Percentiles rank a stretch among this genome's conserved stretches.
Conservation (phyloP, 2,113 vertebrate genomes). For the Syngnathus typhle region DNA sequence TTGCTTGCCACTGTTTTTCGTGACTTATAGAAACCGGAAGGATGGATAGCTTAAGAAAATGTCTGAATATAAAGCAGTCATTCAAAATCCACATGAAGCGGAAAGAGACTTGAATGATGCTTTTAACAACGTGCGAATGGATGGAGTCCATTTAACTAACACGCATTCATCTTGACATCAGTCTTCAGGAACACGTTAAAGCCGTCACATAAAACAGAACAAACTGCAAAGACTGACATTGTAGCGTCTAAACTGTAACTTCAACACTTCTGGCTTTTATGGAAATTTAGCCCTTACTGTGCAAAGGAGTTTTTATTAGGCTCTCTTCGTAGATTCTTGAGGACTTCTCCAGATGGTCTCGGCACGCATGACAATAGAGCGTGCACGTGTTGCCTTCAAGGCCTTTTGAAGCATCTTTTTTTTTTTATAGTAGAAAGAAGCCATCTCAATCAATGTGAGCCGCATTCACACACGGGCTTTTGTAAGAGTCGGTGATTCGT, state of each 20-base stretch:
- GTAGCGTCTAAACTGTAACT: not conserved
- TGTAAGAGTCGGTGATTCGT: conserved; percentile 54
- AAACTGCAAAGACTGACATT: not conserved
- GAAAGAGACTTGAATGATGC: not conserved
- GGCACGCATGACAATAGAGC: conserved; percentile 48
- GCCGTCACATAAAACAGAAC: not conserved
- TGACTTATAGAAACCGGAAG: not conserved
- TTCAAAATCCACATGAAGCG: not conserved
- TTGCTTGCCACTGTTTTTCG: too few species aligned
- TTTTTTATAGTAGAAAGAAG: conserved; percentile 24
- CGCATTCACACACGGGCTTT: conserved; percentile 48
- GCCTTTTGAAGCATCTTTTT: conserved; percentile 32
- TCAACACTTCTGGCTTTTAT: not conserved
- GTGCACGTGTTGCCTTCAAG: conserved; percentile 46
- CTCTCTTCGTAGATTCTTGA: conserved; percentile 8
- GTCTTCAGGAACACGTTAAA: not conserved
- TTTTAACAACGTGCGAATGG: not conserved
- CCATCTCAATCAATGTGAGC: conserved; percentile 55
- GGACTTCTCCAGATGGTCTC: conserved; percentile 57
- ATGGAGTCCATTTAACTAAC: not conserved
- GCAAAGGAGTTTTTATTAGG: conserved; percentile 1
- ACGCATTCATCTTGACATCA: not conserved
- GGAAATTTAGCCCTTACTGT: not conserved
- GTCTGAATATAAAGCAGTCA: not conserved
- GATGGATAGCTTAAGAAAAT: not conserved